Base-by-base conservation (phyloP, 2,113 vertebrate species). In the Herpailurus yagouaroundi region DNA sequence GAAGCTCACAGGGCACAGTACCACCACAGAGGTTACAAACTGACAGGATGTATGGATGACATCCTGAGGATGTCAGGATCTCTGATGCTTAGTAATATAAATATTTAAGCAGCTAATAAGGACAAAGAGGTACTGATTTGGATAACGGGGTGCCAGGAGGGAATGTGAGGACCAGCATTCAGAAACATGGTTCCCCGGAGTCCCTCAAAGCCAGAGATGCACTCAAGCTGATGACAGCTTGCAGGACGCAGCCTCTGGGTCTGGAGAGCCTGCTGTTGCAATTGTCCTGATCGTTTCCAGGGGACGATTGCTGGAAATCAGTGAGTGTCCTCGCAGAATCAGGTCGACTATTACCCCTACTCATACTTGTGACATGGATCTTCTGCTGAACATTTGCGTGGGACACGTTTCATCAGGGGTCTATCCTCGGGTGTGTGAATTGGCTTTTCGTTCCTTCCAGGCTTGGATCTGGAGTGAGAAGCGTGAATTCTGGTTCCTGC, bases 71-170 rank as follows among this genome's bases (percentile, higher is more conserved):
- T 45, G 45, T 45, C 45, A 45, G 45, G 45, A 45, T 45, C 45
- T 69, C 68, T 81, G 64, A 27, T 48, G 68, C 48, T 84, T 74
- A 80, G 64, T 69, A 57, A 48, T 45, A 52, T 87, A 86, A 90
- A 66, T 93, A 87, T 89, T 84, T 63, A 50, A n/a, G 38, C 31
- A 90, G 29, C 33, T 79, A 74, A 52, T 89, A 87, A 57, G 38
- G 52, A 41, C 14, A 84, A 33, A 82, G 48, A 69, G 25, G 2
- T 7, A 63, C 69, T 81, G n/a, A 81, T 64, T 29, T 60, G 10
- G 18, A 31, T 69, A 76, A 81, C 2, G 1, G 84, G 85, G 38
- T 88, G 25, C 89, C 60, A 68, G 68, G 36, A 90, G 29, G 74
- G 31, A 83, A 83, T 38, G 10, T 12, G 16, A 71, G 52, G 52